A percentile compares a stretch with the other conserved stretches of the same genome.
Evolutionary conservation across 2,888 invertebrate species (phyloP).

Genomic region (Cylindroiulus punctatus): DNA sequence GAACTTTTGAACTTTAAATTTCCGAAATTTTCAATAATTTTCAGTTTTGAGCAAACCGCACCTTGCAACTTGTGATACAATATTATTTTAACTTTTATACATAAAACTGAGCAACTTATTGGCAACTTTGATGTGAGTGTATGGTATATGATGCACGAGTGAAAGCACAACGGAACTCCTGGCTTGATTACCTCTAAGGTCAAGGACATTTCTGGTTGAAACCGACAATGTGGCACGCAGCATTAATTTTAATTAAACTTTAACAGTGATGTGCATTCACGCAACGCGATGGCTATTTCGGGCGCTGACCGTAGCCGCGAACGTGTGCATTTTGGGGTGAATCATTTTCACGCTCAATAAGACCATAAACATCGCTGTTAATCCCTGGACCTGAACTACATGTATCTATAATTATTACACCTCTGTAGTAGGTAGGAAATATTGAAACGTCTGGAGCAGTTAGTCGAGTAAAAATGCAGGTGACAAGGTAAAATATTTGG

Average conservation of each 20-base stretch:
- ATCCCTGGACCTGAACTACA: background rate
- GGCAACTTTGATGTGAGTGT: no score
- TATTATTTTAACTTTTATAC: no score
- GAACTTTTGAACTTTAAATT: no score
- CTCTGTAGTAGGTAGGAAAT: background rate
- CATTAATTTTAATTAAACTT: background rate
- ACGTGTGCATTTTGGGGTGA: background rate
- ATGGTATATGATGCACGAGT: no score
- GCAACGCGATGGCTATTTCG: background rate
- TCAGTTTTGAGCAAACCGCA: no score
- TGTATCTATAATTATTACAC: background rate
- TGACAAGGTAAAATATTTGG: constrained; percentile 1
- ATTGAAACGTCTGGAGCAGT: background rate
- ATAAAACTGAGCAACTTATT: no score
- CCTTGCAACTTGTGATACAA: no score
- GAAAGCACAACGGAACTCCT: no score
- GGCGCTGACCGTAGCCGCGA: background rate
- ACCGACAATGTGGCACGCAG: background rate
- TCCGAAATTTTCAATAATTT: no score
- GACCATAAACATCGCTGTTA: background rate
- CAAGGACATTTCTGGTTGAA: background rate
- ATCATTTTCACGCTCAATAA: constrained; percentile 21
- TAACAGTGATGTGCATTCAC: background rate
- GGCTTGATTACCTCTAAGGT: background rate
- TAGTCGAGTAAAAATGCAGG: background rate